These are phyloP conservation scores for Tympanoctomys barrerae DNA, from an alignment of 2,797 vertebrate genomes.

Conservation along the genomic window DNA sequence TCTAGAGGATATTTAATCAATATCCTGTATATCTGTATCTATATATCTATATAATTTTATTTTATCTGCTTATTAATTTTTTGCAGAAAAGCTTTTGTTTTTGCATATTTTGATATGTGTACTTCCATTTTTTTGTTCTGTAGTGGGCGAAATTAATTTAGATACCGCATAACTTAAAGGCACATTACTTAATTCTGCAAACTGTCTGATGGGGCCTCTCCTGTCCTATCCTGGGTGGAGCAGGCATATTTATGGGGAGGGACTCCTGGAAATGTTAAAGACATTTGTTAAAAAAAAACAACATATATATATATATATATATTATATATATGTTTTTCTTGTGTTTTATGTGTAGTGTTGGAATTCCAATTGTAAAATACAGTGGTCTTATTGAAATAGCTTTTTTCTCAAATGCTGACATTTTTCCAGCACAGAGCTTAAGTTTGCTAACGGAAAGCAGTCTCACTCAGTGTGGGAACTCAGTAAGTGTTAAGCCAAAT, in stretches of 20 bases:
- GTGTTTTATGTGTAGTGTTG: background rate
- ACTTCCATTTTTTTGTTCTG: background rate
- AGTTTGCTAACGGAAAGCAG: constrained; percentile 40
- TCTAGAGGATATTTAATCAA: constrained; percentile 10
- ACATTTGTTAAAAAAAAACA: background rate
- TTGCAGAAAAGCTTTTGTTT: background rate
- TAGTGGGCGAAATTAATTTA: background rate
- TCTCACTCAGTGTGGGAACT: constrained; percentile 49
- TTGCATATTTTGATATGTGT: constrained; percentile 9
- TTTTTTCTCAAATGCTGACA: background rate
- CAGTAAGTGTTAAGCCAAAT: constrained; percentile 39
- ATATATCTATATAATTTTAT: background rate
- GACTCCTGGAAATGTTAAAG: background rate
- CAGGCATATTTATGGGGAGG: background rate
- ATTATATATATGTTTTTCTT: background rate
- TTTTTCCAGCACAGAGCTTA: background rate
- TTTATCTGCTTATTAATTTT: background rate
- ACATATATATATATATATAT: too few relatives aligned
- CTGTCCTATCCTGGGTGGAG: background rate
- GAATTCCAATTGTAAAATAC: constrained; percentile 16
- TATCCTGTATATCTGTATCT: background rate
- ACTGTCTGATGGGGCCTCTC: background rate
- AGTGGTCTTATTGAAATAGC: background rate
- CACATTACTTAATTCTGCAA: background rate
- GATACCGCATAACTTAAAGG: too few relatives aligned